These are phyloP conservation scores for Cotesia glomerata DNA, from an alignment of 1,140 invertebrate species.

Conservation along the genomic window DNA sequence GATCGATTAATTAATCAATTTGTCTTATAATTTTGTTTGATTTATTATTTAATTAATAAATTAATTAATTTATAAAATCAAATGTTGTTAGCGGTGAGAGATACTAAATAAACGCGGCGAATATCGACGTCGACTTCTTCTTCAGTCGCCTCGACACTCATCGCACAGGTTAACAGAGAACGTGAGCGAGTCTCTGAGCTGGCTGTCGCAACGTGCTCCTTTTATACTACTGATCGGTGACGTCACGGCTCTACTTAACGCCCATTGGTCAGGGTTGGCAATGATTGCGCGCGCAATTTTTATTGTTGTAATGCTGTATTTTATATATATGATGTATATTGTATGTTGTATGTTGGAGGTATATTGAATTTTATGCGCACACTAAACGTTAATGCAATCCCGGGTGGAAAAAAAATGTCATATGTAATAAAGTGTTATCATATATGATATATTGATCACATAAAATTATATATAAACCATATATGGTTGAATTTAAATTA, in stretches of 20 bases:
- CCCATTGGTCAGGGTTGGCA: conserved; percentile 1
- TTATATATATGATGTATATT: too few species aligned
- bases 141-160: conserved; percentile 18
- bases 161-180: conserved; percentile 7
- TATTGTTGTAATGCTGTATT: too few species aligned
- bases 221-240: conserved; percentile 20
- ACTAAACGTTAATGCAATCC: too few species aligned
- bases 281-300: not conserved
- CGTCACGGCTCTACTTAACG: conserved; percentile 14
- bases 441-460: too few species aligned
- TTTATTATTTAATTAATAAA: not conserved
- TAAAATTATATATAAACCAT: too few species aligned
- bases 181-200: conserved; percentile 23
- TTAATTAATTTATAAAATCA: not conserved
- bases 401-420: too few species aligned
- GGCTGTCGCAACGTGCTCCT: not conserved
- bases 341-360: too few species aligned
- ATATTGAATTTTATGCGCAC: too few species aligned
- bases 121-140: conserved; percentile 6
- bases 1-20: not conserved
- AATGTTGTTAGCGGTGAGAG: not conserved
- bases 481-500: too few species aligned
- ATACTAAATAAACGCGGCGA: conserved; percentile 14
- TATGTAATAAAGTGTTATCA: too few species aligned
- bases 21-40: not conserved